phyloP scores from a whole-genome alignment of 2,113 vertebrate species.

The Polyodon spathula region DNA sequence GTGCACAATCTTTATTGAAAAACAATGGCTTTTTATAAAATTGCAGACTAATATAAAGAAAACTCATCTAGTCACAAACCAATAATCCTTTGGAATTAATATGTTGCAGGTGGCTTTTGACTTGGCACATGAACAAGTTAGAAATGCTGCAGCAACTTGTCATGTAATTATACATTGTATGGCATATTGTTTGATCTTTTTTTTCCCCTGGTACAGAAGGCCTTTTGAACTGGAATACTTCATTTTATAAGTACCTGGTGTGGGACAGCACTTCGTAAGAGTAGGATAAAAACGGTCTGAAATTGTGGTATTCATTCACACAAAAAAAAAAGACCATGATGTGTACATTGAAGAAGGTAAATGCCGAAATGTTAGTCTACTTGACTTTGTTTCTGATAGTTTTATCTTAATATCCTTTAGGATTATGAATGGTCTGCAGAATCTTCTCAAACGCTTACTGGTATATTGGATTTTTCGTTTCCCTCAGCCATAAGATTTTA shows the following conservation, averaged over 20 bases:
- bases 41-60: conserved; percentile 45
- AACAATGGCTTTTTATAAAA: too few species aligned
- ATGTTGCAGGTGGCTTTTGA: conserved; percentile 45
- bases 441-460: too few species aligned
- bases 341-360: too few species aligned
- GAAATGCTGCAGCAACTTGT: conserved; percentile 36
- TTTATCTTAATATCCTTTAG: too few species aligned
- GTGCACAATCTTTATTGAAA: too few species aligned
- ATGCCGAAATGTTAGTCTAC: too few species aligned
- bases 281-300: not conserved
- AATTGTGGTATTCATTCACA: not conserved
- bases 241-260: not conserved
- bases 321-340: not conserved
- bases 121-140: conserved; percentile 37
- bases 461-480: too few species aligned
- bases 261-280: not conserved
- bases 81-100: conserved; percentile 46
- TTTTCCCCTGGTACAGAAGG: not conserved
- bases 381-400: too few species aligned
- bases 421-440: too few species aligned
- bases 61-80: conserved; percentile 27
- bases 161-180: conserved; percentile 40
- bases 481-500: too few species aligned
- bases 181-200: not conserved
- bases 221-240: not conserved